Conservation (phyloP, 2,113 vertebrate species). For the Atlantisia rogersi region DNA sequence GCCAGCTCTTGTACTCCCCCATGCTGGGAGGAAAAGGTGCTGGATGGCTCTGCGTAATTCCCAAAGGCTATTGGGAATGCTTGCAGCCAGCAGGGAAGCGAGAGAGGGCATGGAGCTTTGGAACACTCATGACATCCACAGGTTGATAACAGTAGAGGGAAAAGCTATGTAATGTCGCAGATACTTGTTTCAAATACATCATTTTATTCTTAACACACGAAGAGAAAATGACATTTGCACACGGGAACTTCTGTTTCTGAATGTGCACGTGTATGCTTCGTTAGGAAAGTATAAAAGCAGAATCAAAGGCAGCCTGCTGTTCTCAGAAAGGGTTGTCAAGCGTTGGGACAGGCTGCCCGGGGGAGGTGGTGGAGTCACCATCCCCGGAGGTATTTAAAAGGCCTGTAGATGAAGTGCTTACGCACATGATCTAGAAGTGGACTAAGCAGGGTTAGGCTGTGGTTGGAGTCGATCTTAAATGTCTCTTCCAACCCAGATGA, state of each 20-base stretch:
- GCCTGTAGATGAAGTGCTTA: no score
- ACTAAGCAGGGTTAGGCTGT: no score
- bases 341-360: no score
- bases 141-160: neutral
- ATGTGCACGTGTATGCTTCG: accelerated
- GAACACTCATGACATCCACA: accelerated
- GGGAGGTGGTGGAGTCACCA: no score
- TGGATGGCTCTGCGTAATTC: neutral
- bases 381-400: no score
- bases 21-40: accelerated
- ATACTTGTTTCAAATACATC: neutral
- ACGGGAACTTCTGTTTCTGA: neutral
- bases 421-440: no score
- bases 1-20: neutral
- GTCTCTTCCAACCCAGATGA: no score
- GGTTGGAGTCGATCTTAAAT: no score
- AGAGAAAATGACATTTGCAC: neutral
- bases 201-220: neutral
- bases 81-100: neutral
- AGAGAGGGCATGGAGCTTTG: neutral
- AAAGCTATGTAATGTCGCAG: neutral
- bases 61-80: neutral
- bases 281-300: neutral
- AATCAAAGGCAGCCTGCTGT: neutral
- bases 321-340: neutral